These are phyloP conservation scores for Plodia interpunctella DNA, from an alignment of 1,140 invertebrate species.

Conservation along the genomic window DNA sequence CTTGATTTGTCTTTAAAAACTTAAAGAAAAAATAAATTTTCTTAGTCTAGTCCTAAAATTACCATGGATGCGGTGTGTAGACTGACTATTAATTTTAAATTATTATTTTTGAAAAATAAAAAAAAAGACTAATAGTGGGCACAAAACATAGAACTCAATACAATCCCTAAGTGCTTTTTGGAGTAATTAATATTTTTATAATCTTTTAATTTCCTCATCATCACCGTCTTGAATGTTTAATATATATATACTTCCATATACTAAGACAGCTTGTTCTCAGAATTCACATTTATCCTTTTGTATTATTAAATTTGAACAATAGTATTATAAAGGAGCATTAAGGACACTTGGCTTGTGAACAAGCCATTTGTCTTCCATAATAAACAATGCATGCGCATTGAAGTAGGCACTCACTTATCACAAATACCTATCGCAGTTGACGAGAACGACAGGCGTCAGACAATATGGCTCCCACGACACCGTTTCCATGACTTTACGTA, in stretches of 20 bases:
- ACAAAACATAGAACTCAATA: too few relatives aligned
- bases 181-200: too few relatives aligned
- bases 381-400: conserved; percentile 40
- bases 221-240: too few relatives aligned
- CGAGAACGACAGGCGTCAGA: conserved; percentile 20
- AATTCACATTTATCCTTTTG: background rate
- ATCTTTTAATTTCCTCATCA: too few relatives aligned
- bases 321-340: conserved; percentile 15
- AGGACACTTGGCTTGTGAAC: conserved; percentile 46
- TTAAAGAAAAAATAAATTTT: too few relatives aligned
- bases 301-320: background rate
- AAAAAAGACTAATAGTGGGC: too few relatives aligned
- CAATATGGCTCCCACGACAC: conserved; percentile 66
- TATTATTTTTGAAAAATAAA: too few relatives aligned
- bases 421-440: background rate
- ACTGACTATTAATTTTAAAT: too few relatives aligned
- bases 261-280: background rate
- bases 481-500: conserved; percentile 70
- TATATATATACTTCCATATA: background rate
- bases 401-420: conserved; percentile 13
- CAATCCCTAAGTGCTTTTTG: too few relatives aligned
- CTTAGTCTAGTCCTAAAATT: too few relatives aligned
- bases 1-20: too few relatives aligned
- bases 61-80: too few relatives aligned
- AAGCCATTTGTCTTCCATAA: conserved; percentile 31